phyloP scores from a whole-genome alignment of 2,888 invertebrate genomes.

The Lumbricus terrestris region DNA sequence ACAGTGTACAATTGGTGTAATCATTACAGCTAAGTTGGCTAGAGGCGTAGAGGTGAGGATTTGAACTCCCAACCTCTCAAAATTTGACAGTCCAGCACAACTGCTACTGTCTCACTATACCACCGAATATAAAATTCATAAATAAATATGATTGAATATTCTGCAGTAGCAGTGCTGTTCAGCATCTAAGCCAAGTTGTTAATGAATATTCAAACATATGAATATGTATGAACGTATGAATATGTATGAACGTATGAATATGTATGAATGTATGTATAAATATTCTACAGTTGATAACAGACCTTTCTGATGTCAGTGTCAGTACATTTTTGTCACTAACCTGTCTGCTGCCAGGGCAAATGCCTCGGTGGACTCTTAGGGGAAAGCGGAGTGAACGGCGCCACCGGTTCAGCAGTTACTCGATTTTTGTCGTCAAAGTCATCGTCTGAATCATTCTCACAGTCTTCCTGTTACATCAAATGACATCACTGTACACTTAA shows the following conservation, averaged over 20 bases:
- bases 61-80: too few species aligned
- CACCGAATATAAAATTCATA: not conserved
- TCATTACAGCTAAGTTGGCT: too few species aligned
- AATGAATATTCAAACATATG: not conserved
- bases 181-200: not conserved
- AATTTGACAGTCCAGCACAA: too few species aligned
- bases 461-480: slow-evolving; percentile 26
- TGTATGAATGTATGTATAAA: not conserved
- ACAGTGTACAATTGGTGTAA: too few species aligned
- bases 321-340: slow-evolving; percentile 34
- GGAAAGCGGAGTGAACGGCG: slow-evolving; percentile 44
- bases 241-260: not conserved
- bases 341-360: slow-evolving; percentile 43
- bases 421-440: slow-evolving; percentile 39
- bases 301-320: not conserved
- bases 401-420: slow-evolving; percentile 40
- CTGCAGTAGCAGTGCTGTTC: not conserved
- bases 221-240: not conserved
- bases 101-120: too few species aligned
- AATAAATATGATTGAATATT: not conserved
- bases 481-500: not conserved
- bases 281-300: not conserved
- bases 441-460: slow-evolving; percentile 43
- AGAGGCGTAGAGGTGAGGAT: too few species aligned
- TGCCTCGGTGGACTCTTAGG: slow-evolving; percentile 38